Evolutionary conservation across 2,113 vertebrate genomes (phyloP).

Genomic region (Burhinus bistriatus): DNA sequence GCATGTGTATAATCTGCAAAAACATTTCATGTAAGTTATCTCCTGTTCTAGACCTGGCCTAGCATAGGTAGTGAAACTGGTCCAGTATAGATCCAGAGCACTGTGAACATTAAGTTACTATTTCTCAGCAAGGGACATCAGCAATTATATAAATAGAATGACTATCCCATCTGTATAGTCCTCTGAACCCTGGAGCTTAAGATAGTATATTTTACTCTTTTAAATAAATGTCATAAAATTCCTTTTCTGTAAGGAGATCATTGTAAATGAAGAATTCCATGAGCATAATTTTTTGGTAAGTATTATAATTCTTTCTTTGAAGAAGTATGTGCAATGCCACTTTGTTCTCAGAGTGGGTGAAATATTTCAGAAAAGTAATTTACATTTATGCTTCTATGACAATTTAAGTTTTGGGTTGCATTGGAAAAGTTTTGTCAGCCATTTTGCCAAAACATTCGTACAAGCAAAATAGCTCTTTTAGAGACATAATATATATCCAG

Average conservation of each 20-base stretch:
- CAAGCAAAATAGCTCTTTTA: not conserved
- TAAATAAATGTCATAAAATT: not conserved
- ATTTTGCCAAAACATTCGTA: not conserved
- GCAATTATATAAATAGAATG: not conserved
- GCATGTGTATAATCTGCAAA: not conserved
- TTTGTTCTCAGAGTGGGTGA: not conserved
- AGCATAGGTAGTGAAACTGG: not conserved
- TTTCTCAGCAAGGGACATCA: not conserved
- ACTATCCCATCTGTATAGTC: fast-evolving
- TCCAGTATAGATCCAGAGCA: not conserved
- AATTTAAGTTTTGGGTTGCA: not conserved
- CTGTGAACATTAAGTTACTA: not conserved
- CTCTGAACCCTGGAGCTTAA: not conserved
- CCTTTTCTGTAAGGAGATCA: not conserved
- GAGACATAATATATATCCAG: not conserved
- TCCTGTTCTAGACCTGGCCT: not conserved
- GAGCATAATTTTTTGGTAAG: not conserved
- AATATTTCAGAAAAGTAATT: not conserved
- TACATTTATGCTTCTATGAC: not conserved
- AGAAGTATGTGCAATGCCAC: not conserved
- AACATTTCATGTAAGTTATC: fast-evolving
- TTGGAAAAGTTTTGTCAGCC: not conserved
- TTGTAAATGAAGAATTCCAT: not conserved
- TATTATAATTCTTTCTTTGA: not conserved
- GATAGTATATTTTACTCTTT: not conserved